Evolutionary conservation across 2,113 vertebrate genomes (phyloP).

Genomic region (human): GRCh38 chr3:27710001-27710500

Average conservation of each 20-base stretch:
- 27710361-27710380: background rate
- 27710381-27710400: background rate
- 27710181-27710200: background rate
- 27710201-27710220: rapidly evolving
- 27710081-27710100: background rate
- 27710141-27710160: background rate
- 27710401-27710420: background rate
- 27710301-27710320: background rate
- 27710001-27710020: background rate
- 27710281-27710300: background rate
- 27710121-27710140: background rate
- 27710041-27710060: background rate
- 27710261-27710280: background rate
- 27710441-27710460: background rate
- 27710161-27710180: background rate
- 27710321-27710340: background rate
- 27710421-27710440: background rate
- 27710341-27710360: background rate
- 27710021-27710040: background rate
- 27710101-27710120: background rate
- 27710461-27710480: background rate
- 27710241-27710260: background rate
- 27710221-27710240: background rate
- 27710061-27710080: background rate
- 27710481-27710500: conserved; percentile 18